These are phyloP conservation scores for Pachydiplax longipennis DNA, from an alignment of 2,888 invertebrate genomes.

Conservation along the genomic window DNA sequence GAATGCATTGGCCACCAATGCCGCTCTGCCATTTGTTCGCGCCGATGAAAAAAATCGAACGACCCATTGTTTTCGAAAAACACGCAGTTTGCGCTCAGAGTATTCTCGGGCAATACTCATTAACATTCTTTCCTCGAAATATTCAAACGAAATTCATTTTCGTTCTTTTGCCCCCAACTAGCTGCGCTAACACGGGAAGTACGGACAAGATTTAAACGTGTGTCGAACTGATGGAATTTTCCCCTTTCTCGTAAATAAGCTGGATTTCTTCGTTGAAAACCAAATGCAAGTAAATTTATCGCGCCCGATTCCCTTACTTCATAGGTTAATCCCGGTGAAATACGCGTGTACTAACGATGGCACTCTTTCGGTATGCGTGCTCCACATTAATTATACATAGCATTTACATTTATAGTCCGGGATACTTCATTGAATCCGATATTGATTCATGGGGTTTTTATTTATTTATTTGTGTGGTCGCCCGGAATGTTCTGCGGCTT, in stretches of 20 bases:
- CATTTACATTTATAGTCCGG: too few relatives aligned
- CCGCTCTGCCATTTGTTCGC: background rate
- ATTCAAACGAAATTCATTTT: background rate
- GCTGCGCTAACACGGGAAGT: background rate
- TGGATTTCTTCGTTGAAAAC: too few relatives aligned
- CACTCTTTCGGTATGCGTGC: too few relatives aligned
- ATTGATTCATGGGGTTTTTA: too few relatives aligned
- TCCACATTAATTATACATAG: too few relatives aligned
- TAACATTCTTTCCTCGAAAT: background rate
- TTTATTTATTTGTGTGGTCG: too few relatives aligned
- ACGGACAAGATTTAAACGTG: background rate
- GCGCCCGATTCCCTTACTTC: too few relatives aligned
- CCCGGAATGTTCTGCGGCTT: too few relatives aligned
- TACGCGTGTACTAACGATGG: too few relatives aligned
- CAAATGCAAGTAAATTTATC: too few relatives aligned
- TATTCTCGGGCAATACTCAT: background rate
- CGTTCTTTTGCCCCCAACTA: background rate
- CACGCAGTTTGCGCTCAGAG: background rate
- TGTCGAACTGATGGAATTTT: background rate
- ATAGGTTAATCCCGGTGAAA: too few relatives aligned
- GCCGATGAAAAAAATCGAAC: background rate
- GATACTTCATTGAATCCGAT: too few relatives aligned
- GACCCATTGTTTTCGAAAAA: background rate
- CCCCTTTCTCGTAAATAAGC: background rate
- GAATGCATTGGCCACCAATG: background rate